Evolutionary conservation across 2,888 invertebrate genomes (phyloP), one percentile per base, ranked within the genome.

Genomic region (Ochropleura plecta): DNA sequence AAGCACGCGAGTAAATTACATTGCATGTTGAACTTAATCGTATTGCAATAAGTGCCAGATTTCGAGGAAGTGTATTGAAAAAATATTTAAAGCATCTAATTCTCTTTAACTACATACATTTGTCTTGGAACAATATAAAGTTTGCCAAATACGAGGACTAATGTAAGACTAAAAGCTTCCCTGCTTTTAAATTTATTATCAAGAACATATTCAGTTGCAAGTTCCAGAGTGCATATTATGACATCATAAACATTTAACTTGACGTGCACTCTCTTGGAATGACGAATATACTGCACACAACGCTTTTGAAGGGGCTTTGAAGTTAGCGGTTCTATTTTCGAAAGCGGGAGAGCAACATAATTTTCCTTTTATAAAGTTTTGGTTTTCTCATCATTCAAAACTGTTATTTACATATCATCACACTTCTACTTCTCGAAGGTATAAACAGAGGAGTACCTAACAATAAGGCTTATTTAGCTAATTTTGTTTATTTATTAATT

Each of bases 161-260:
- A 16, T 46, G 49, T 14, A 20, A 60, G 59, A 68, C 65, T 74
- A 65, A 75, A 66, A 79, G 70, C 70, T 70, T 69, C 42, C 60
- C 16, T 67, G 65, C 49, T 77, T 78, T 70, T 68, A 70, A 71
- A 78, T 84, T 84, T 82, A 76, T 59, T 85, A 72, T 78, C 62
- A 72, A 75, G 70, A 55, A 51, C 66, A 63, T 80, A 87, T 83
- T 77, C 75, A 60, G 63, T 77, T 67, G 63, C 53, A 46, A 62
- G 65, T 69, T 44, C 16, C 20, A 8, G 30, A 76, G 78, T 82
- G 75, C 80, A 82, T 69, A 62, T 78, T 69, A 62, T 78, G 85
- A 66, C 78, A 63, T 81, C 67, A 68, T 82, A 84, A 81, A 82
- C 82, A 84, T 79, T 83, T 81, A 59, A 64, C 59, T 74, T 78